Base-by-base conservation (phyloP, 2,888 invertebrate genomes). In the Cryptops parisi region DNA sequence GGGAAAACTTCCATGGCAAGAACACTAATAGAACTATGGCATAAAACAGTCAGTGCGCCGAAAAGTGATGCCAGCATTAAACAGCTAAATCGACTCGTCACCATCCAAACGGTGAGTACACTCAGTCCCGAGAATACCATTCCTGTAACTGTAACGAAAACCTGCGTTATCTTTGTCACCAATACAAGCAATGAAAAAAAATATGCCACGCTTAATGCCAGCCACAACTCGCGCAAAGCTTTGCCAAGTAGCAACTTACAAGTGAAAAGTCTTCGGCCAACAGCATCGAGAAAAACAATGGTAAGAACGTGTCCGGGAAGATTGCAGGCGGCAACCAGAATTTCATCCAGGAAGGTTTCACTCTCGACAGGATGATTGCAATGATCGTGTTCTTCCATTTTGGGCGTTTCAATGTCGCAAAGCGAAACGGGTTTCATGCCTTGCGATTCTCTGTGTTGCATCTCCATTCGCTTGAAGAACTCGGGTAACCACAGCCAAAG, bases 401-500 rank as follows among this genome's bases (percentile, higher is more conserved):
- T 6, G 15, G 27, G 47, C 24, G 6, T 2, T 2, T 15, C 25
- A 9, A 45, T 15, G 26, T 40, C 41, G 19, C 57, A 46, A 2
- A 52, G 2, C 2, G 24, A 43, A 5, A 49, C 41, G 4, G 43
- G 23, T 12, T 9, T 19, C 6, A 12, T 52, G 17, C 17, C 23
- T 24, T 23, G 24, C 12, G 22, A 23, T 40, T 19, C 12, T 27
- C 40, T 47, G 48, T 59, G 77, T 72, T 78, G 88, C 67, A 84
- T 84, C 70, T 87, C 85, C 68, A 86, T 87, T 47, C 90, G 82
- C 68, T 84, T 86, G 72, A 91, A 93, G 65, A 93, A 76, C 71
- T 91, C 90, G 0, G 91, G 91, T 72, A 91, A 90, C 93, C 93
- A 93, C 86, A 93, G 88, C 86, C 89, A 89, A 52, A 93, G 74